These are phyloP conservation scores for Cottus gobio DNA, from an alignment of 2,113 vertebrate species.

Conservation along the genomic window DNA sequence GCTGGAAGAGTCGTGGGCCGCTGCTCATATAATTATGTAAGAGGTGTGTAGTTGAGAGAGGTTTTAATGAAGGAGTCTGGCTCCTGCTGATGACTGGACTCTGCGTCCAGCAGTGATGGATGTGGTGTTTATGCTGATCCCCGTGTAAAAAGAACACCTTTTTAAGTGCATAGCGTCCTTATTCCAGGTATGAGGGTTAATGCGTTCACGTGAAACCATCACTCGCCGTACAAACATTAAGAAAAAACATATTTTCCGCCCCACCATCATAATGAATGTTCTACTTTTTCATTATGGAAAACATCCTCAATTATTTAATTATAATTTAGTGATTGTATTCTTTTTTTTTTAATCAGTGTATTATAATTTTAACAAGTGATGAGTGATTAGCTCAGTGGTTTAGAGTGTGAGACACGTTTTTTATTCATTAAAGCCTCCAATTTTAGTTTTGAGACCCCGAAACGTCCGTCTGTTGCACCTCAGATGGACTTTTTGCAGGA, in stretches of 20 bases:
- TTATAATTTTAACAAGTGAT: too few species aligned
- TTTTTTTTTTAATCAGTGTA: too few species aligned
- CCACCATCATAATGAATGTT: not conserved
- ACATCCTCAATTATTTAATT: not conserved
- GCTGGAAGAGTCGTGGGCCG: not conserved
- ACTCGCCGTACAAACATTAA: not conserved
- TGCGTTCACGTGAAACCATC: not conserved
- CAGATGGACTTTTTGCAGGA: constrained; percentile 4
- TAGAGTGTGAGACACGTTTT: too few species aligned
- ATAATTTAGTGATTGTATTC: too few species aligned
- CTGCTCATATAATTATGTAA: not conserved
- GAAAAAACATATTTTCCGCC: not conserved
- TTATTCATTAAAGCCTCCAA: too few species aligned
- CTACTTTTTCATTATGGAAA: not conserved
- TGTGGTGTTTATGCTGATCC: not conserved
- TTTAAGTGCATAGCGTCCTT: too few species aligned
- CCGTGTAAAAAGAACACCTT: not conserved
- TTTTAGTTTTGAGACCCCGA: constrained; percentile 6
- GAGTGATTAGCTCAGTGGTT: too few species aligned
- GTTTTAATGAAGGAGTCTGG: not conserved
- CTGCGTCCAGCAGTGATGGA: not conserved
- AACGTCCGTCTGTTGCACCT: constrained; percentile 40
- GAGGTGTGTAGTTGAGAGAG: not conserved
- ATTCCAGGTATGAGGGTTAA: not conserved
- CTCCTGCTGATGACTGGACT: not conserved